Conservation (phyloP, 2,113 vertebrate genomes). For the Taxidea taxus region DNA sequence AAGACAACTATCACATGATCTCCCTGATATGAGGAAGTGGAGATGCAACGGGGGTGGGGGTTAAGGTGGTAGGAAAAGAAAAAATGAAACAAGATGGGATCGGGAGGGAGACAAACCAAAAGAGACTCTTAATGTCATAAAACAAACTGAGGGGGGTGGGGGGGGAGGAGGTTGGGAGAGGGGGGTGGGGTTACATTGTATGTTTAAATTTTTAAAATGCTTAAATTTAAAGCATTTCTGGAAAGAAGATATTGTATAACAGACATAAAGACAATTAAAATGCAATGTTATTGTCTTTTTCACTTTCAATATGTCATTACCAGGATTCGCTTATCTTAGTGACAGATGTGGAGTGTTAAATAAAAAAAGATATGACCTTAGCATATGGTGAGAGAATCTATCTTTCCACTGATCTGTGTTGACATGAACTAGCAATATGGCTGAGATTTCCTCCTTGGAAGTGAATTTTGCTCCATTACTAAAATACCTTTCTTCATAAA, state of each 20-base stretch:
- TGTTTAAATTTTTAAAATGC: too few species aligned
- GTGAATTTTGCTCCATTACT: not conserved
- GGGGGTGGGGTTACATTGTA: too few species aligned
- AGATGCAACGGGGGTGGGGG: too few species aligned
- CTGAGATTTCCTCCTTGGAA: not conserved
- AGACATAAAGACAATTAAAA: constrained; percentile 43
- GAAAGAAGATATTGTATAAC: constrained; percentile 25
- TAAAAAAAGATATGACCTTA: not conserved
- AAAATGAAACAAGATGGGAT: too few species aligned
- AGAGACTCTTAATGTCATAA: too few species aligned
- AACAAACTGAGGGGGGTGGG: too few species aligned
- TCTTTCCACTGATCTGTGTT: not conserved
- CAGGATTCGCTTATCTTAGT: constrained; percentile 21
- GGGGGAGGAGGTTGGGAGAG: too few species aligned
- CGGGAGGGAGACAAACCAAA: too few species aligned
- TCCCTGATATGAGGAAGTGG: too few species aligned
- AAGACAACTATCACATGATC: too few species aligned
- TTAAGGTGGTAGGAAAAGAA: too few species aligned
- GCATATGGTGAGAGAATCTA: not conserved
- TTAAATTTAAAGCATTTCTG: constrained; percentile 29
- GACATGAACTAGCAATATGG: not conserved
- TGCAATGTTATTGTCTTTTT: constrained; percentile 4
- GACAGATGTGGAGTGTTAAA: not conserved
- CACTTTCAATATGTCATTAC: not conserved
- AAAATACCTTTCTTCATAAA: not conserved